Conservation (phyloP, 2,113 vertebrate species). For the Carettochelys insculpta region DNA sequence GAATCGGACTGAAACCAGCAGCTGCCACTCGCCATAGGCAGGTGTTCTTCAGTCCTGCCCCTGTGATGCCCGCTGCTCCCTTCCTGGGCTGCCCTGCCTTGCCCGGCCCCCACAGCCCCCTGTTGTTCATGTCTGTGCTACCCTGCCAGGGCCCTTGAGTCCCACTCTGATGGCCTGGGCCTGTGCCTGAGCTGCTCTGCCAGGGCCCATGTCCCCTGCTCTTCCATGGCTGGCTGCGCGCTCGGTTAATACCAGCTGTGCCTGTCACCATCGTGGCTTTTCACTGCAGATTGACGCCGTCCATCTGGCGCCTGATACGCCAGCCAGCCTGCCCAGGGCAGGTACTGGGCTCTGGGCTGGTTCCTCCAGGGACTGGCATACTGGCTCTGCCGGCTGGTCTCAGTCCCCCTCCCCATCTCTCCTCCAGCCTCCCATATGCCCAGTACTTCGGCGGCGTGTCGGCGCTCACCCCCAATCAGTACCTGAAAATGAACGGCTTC, state of each 20-base stretch:
- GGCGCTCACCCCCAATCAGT: slow-evolving; percentile 92
- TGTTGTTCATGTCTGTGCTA: not conserved
- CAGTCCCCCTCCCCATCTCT: not conserved
- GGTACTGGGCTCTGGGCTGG: not conserved
- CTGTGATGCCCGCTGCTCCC: not conserved
- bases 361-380: not conserved
- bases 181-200: rapidly evolving
- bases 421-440: slow-evolving; percentile 87
- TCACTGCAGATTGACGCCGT: slow-evolving; percentile 24
- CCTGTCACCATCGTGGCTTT: not conserved
- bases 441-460: slow-evolving; percentile 95
- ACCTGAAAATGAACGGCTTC: slow-evolving; percentile 96
- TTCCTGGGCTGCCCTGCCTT: not conserved
- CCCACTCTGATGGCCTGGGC: too few relatives aligned
- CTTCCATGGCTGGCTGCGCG: not conserved
- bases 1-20: not conserved
- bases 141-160: not conserved
- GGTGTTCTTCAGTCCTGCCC: not conserved
- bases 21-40: not conserved
- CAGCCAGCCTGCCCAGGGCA: not conserved
- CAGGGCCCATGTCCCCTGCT: not conserved
- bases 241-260: not conserved
- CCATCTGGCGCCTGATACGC: not conserved
- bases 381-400: not conserved
- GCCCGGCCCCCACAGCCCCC: not conserved